These are phyloP conservation scores for Anguilla marmorata DNA, from an alignment of 2,797 vertebrate genomes.

Conservation along the genomic window DNA sequence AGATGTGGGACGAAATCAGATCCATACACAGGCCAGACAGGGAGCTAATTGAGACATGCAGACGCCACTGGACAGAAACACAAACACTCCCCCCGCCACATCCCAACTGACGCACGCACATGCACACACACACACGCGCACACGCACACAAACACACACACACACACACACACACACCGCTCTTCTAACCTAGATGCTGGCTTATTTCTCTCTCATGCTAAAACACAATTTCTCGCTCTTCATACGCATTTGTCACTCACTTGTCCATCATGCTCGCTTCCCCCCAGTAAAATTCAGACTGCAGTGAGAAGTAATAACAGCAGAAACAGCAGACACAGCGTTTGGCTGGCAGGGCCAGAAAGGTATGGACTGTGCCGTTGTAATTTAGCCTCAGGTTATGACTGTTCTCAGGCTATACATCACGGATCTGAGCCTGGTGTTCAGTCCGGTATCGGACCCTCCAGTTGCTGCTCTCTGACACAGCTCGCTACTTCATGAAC, in stretches of 20 bases:
- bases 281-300: not conserved
- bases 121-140: constrained; percentile 16
- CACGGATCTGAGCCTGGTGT: not conserved
- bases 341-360: not conserved
- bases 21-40: constrained; percentile 21
- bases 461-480: not conserved
- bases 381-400: not conserved
- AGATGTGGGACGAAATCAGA: constrained; percentile 13
- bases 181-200: not conserved
- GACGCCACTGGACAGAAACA: constrained; percentile 19
- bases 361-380: not conserved
- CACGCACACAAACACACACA: not conserved
- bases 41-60: constrained; percentile 22
- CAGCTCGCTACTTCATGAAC: not conserved
- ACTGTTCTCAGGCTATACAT: not conserved
- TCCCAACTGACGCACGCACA: not conserved
- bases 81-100: not conserved
- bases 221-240: not conserved
- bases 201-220: not conserved
- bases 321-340: not conserved
- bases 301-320: not conserved
- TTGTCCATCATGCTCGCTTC: not conserved
- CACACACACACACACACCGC: constrained; percentile 23
- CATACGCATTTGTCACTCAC: not conserved
- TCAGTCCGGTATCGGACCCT: not conserved